Evolutionary conservation across 1,140 invertebrate species (phyloP).

Genomic region (Lanistes nyassanus): DNA sequence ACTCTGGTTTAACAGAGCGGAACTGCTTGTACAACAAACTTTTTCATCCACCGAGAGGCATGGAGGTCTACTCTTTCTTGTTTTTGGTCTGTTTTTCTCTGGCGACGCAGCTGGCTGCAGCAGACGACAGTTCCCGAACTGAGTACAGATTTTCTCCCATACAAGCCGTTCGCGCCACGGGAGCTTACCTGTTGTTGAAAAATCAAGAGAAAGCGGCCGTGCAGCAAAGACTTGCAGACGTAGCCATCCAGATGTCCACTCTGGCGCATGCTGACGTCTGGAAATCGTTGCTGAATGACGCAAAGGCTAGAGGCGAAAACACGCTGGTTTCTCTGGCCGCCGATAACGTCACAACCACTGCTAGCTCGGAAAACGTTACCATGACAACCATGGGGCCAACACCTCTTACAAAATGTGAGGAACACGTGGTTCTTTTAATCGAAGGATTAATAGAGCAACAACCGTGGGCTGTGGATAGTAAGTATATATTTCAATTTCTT

Average conservation of each 20-base stretch:
- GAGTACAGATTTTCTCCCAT: too few relatives aligned
- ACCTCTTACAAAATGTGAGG: neutral
- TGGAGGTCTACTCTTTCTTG: too few relatives aligned
- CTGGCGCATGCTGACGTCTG: neutral
- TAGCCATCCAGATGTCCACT: neutral
- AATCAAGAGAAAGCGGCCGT: neutral
- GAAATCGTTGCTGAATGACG: neutral
- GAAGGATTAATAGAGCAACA: neutral
- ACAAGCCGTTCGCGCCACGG: too few relatives aligned
- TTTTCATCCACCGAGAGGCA: too few relatives aligned
- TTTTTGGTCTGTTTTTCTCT: too few relatives aligned
- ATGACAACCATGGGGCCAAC: neutral
- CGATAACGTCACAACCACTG: neutral
- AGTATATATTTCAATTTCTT: too few relatives aligned
- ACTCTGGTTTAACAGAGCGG: too few relatives aligned
- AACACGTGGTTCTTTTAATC: neutral
- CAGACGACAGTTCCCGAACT: too few relatives aligned
- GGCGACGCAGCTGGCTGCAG: too few relatives aligned
- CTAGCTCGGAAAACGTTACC: neutral
- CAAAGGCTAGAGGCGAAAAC: neutral
- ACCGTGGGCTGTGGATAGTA: conserved; percentile 5
- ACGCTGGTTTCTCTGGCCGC: neutral
- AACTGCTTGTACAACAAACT: too few relatives aligned
- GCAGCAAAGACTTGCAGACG: neutral
- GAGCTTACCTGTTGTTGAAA: neutral